Conservation (phyloP, 2,113 vertebrate species). For the Entomyzon cyanotis region DNA sequence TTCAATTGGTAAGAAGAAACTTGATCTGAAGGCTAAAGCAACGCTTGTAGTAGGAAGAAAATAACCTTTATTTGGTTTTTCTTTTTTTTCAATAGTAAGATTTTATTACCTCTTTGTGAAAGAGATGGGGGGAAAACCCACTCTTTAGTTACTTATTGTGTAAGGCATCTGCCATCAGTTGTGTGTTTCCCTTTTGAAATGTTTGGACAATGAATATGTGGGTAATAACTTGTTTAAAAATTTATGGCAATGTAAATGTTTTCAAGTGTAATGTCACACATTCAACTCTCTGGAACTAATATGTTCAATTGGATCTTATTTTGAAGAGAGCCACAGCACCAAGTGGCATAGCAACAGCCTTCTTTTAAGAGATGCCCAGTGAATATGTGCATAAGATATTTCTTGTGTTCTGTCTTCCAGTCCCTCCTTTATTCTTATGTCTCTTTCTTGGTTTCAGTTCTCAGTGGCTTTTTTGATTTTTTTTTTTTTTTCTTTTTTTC, state of each 20-base stretch:
- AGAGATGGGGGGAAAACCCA: rapidly evolving
- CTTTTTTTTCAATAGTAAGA: not conserved
- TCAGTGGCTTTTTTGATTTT: not conserved
- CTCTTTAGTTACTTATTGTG: not conserved
- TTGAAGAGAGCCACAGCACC: not conserved
- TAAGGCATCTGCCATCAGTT: not conserved
- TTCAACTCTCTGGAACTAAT: not conserved
- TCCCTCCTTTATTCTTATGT: not conserved
- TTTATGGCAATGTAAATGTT: not conserved
- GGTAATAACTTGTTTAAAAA: not conserved
- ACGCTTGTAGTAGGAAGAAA: not conserved
- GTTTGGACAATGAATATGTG: not conserved
- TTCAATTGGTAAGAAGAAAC: not conserved
- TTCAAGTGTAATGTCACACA: not conserved
- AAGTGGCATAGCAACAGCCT: not conserved
- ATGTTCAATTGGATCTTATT: not conserved
- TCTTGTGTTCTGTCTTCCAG: not conserved
- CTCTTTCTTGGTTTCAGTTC: not conserved
- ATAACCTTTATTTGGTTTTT: not conserved
- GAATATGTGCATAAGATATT: not conserved
- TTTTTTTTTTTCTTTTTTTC: not conserved
- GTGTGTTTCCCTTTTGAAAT: not conserved
- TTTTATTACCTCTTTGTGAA: not conserved
- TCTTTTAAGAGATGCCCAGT: not conserved
- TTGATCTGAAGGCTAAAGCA: not conserved